Evolutionary conservation across 1,140 invertebrate genomes (phyloP).

Genomic region (Aphis gossypii): DNA sequence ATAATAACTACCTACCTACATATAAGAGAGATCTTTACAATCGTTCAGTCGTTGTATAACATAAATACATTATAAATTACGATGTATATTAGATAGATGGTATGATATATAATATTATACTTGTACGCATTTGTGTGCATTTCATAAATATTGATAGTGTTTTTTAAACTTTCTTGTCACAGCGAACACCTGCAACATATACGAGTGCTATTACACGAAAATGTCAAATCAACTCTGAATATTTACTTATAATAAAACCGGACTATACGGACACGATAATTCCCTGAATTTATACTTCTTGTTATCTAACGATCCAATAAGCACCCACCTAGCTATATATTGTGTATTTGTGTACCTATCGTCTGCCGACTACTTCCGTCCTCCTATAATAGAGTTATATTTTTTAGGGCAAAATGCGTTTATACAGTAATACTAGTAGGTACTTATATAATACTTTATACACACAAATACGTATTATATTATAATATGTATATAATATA

Average conservation of each 20-base stretch:
- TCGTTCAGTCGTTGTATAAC: neutral
- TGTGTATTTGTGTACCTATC: neutral
- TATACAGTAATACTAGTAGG: neutral
- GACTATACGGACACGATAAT: neutral
- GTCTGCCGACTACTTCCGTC: neutral
- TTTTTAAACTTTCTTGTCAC: neutral
- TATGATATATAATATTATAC: neutral
- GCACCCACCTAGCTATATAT: neutral
- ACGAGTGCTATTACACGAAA: neutral
- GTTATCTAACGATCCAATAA: slow-evolving; percentile 10
- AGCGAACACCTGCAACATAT: neutral
- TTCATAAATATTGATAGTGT: neutral
- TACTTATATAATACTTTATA: neutral
- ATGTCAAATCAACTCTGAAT: slow-evolving; percentile 21
- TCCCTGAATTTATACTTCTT: neutral
- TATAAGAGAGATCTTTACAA: neutral
- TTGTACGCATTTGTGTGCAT: neutral
- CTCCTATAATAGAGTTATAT: neutral
- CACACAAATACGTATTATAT: neutral
- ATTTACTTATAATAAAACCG: slow-evolving; percentile 17
- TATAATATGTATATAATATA: neutral
- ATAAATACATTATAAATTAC: neutral
- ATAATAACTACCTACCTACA: neutral
- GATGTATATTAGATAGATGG: neutral
- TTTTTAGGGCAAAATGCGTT: neutral